A percentile compares a stretch with the other conserved stretches of the same genome.
Evolutionary conservation across 2,797 vertebrate genomes (phyloP).

Genomic region (Enteromius unitaeniatus): DNA sequence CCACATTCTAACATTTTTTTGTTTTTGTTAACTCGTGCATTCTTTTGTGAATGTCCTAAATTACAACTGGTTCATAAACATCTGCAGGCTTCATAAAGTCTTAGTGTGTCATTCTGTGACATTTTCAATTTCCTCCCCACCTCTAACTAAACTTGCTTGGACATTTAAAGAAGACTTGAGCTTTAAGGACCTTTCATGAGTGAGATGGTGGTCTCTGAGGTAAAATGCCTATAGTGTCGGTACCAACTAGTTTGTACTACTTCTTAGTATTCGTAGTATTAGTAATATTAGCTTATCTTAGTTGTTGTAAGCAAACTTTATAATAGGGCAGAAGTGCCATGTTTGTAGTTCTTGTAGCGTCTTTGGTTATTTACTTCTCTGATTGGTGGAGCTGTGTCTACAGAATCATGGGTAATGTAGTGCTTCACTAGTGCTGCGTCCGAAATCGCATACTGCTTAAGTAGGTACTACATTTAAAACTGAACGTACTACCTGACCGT

Average conservation of each 20-base stretch:
- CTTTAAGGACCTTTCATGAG: slow-evolving; percentile 73
- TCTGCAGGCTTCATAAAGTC: not conserved
- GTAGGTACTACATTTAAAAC: no score
- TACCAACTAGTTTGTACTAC: slow-evolving; percentile 6
- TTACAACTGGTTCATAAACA: not conserved
- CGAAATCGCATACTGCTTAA: no score
- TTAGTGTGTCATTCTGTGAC: slow-evolving; percentile 57
- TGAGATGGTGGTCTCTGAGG: slow-evolving; percentile 57
- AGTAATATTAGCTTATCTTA: not conserved
- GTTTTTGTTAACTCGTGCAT: not conserved
- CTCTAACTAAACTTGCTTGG: slow-evolving; percentile 49
- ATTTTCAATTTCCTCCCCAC: slow-evolving; percentile 68
- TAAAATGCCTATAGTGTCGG: slow-evolving; percentile 6
- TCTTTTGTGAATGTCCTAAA: not conserved
- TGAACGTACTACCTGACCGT: no score
- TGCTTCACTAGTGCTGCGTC: not conserved
- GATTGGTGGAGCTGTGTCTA: not conserved
- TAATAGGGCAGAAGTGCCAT: not conserved
- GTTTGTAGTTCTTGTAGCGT: not conserved
- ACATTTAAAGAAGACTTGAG: slow-evolving; percentile 75
- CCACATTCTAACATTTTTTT: not conserved
- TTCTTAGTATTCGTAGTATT: not conserved
- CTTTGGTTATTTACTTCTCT: not conserved
- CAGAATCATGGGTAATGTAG: not conserved
- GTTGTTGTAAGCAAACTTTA: slow-evolving; percentile 2